phyloP scores from a whole-genome alignment of 2,797 vertebrate species.

The Acrossocheilus fasciatus region DNA sequence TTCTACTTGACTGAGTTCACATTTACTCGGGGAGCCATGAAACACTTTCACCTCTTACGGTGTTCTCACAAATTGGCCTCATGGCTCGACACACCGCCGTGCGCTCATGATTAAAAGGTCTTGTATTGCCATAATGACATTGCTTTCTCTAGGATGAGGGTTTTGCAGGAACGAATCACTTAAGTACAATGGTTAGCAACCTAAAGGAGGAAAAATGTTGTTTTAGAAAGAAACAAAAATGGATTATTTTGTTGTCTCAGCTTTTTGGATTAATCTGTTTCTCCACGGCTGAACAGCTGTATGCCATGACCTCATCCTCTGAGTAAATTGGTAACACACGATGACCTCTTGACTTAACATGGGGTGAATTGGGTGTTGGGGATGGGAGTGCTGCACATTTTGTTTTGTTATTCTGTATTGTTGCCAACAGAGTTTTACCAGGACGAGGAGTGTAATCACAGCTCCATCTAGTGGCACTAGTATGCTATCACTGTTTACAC shows the following conservation, averaged over 20 bases:
- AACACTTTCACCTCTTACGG: constrained; percentile 36
- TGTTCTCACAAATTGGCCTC: constrained; percentile 51
- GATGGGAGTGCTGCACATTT: neutral
- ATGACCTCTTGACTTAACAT: constrained; percentile 59
- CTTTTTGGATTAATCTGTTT: neutral
- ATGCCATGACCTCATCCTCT: constrained; percentile 67
- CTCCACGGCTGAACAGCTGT: constrained; percentile 57
- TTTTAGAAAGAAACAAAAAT: constrained; percentile 19
- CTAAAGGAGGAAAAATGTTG: neutral
- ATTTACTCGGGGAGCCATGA: constrained; percentile 45
- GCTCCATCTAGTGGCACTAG: constrained; percentile 49
- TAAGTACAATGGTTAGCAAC: constrained; percentile 14
- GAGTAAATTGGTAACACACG: constrained; percentile 74
- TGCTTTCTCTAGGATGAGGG: constrained; percentile 42
- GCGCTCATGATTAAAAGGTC: constrained; percentile 42
- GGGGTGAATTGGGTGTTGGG: constrained; percentile 16
- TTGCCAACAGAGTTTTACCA: neutral
- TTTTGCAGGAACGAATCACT: constrained; percentile 47
- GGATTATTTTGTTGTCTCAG: neutral
- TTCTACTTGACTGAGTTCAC: constrained; percentile 48
- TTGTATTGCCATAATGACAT: constrained; percentile 54
- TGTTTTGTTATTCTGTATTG: neutral
- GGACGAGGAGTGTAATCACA: constrained; percentile 10
- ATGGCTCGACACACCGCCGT: constrained; percentile 22
- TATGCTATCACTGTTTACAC: neutral